These are phyloP conservation scores for Geodia barretti DNA, from an alignment of 37 sponge, comb jelly and placozoan genomes.

Conservation along the genomic window DNA sequence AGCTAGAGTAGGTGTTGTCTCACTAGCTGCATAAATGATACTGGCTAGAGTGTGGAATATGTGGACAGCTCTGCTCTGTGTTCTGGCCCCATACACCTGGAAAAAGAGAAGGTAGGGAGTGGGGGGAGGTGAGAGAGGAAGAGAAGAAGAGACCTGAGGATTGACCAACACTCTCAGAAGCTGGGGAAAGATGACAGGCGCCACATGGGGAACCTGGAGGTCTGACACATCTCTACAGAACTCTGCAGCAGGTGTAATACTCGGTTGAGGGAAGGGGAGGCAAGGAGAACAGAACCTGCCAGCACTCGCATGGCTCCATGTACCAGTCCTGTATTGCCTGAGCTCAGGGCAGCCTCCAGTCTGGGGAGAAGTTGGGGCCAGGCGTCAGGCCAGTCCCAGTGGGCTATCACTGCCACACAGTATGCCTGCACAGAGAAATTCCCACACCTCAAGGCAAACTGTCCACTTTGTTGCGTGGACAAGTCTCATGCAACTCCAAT, in stretches of 20 bases:
- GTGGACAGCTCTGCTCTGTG: conserved; percentile 57
- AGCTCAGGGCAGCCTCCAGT: conserved; percentile 38
- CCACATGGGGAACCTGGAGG: conserved; percentile 52
- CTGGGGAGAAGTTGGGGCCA: conserved; percentile 75
- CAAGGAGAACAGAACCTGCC: too few relatives aligned
- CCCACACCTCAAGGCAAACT: too few relatives aligned
- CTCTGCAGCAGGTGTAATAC: conserved; percentile 22
- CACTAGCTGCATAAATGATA: conserved; percentile 33
- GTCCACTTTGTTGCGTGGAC: too few relatives aligned
- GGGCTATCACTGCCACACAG: conserved; percentile 73
- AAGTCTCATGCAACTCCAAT: too few relatives aligned
- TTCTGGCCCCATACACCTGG: conserved; percentile 54
- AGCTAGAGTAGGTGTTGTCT: neutral
- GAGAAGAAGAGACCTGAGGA: conserved; percentile 15
- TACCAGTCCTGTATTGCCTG: conserved; percentile 46
- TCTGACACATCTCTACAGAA: conserved; percentile 66
- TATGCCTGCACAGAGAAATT: conserved; percentile 57
- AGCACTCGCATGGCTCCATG: conserved; percentile 82
- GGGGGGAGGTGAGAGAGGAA: conserved; percentile 6
- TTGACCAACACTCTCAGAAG: conserved; percentile 54
- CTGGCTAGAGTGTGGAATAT: conserved; percentile 51
- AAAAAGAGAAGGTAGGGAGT: neutral
- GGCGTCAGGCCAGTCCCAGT: conserved; percentile 82
- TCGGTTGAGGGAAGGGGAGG: too few relatives aligned
- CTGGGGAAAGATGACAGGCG: conserved; percentile 50